Evolutionary conservation across 1,140 invertebrate genomes (phyloP), one percentile per base, ranked within the genome.

Genomic region (Drosophila persimilis): DNA sequence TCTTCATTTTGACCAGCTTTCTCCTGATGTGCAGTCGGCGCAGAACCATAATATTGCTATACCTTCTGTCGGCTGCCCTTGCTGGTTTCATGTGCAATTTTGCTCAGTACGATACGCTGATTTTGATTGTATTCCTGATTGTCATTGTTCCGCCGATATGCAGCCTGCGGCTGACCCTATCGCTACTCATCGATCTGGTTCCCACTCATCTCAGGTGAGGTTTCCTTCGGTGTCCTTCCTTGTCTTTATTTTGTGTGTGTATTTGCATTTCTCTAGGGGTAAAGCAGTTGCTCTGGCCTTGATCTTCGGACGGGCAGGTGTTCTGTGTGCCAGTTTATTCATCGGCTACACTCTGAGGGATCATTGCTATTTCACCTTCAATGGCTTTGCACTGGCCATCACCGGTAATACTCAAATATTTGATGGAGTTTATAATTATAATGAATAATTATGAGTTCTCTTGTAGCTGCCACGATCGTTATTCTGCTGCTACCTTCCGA

Each of bases 161-260:
- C 20, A 24, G 57, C 15, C 0, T 79, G 1, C 24, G 75, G 6
- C n/a, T 83, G 43, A 2, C 29, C 0, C 0, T 44, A 0, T 22
- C 57, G 1, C 20, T 78, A 11, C 0, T 84, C 13, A 57, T 83
- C 15, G 79, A 83, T 56, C 9, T 70, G 8, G 24, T 78, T 6
- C 80, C 80, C 8, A 84, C 79, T 2, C 55, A 75, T 4, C 11
- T 79, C 0, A 71, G 35, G 35, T 39, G 11, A 39, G 9, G 24
- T 26, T 26, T 5, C 4, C 4, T 26, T 26, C 24, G 4, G 4
- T 26, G 24, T 26, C 31, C 13, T n/a, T 26, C 9, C 17, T 3
- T 55, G 13, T 22, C 13, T 9, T 24, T 11, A 20, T 43, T 55
- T 26, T 26, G 24, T 26, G 24, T 26, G 24, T n/a, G 22, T 44